Evolutionary conservation across 2,113 vertebrate species (phyloP), one percentile per base, ranked within the genome.

Genomic region (Brachyhypopomus occidentalis): DNA sequence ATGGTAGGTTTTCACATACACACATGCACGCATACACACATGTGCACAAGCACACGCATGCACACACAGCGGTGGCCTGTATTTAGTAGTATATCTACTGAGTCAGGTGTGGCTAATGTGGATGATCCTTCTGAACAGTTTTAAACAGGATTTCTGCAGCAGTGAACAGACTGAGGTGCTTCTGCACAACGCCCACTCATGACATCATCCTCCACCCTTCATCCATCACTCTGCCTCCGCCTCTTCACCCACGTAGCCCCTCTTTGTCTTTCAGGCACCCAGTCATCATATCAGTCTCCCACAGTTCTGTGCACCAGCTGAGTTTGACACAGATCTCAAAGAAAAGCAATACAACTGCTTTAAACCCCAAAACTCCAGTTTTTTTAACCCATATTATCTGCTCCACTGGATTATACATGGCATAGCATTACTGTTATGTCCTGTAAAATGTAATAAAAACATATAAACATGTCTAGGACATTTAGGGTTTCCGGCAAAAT

Each of bases 61-160:
- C 8, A 64, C 4, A 52, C 38, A 48, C 6, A 20, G 6, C 48
- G 74, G 77, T 41, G 62, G 48, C 75, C 60, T 63, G 19, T 20
- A 64, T 72, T 45, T 78, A 75, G 66, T 59, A n/a, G 45, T 64
- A 34, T 11, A 19, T 56, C 5, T 34, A 66, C 66, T 72, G 2
- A 72, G 23, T n/a, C 76, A 75, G 52, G 9, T 7, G 38, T 30
- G 30, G 2, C 30, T 30, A 30, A 30, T 2, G 34, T 52, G 67
- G 62, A 38, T 55, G 62, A n/a, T n/a, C n/a, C n/a, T n/a, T n/a
- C n/a, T n/a, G n/a, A n/a, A 71, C 23, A 72, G 45, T 82, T 85
- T 83, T 80, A 56, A 82, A 74, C 27, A 14, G 62, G 71, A 55
- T 56, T 56, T 75, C 75, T 87, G 83, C 71, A 36, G 86, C 79